These are phyloP conservation scores for Apodemus sylvaticus DNA, from an alignment of 2,113 vertebrate genomes.

Conservation along the genomic window DNA sequence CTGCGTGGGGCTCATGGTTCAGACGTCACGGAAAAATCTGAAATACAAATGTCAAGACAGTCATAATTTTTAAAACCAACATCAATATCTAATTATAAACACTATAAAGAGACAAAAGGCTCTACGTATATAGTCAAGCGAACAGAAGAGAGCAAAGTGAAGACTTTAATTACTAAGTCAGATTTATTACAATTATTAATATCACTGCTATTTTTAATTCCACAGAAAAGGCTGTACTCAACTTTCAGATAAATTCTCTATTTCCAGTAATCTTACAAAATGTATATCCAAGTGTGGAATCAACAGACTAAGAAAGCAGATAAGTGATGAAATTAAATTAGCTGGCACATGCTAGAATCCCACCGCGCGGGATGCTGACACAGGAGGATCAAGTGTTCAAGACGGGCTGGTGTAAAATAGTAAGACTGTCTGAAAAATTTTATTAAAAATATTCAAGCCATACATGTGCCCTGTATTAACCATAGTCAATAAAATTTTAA, in stretches of 20 bases:
- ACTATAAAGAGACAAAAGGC: neutral
- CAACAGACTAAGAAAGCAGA: slow-evolving; percentile 15
- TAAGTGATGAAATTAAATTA: neutral
- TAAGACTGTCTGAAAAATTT: neutral
- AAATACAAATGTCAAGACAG: slow-evolving; percentile 59
- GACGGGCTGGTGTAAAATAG: no score
- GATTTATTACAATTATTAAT: neutral
- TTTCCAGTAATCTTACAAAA: slow-evolving; percentile 43
- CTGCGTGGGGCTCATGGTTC: slow-evolving; percentile 89
- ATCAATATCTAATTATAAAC: neutral
- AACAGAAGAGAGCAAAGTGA: neutral
- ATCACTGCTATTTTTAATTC: neutral
- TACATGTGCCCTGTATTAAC: neutral
- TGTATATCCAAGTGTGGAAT: neutral
- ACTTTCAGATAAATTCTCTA: neutral
- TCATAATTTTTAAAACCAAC: neutral
- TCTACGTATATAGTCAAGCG: neutral
- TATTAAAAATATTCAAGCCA: neutral
- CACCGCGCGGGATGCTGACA: neutral
- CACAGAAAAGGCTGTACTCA: neutral
- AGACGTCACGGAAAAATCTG: slow-evolving; percentile 14
- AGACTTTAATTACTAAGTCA: slow-evolving; percentile 29
- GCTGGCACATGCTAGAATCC: neutral
- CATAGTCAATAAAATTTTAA: slow-evolving; percentile 15
- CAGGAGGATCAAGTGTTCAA: neutral